phyloP scores from a whole-genome alignment of 1,140 invertebrate genomes.

The Hycleus cichorii region DNA sequence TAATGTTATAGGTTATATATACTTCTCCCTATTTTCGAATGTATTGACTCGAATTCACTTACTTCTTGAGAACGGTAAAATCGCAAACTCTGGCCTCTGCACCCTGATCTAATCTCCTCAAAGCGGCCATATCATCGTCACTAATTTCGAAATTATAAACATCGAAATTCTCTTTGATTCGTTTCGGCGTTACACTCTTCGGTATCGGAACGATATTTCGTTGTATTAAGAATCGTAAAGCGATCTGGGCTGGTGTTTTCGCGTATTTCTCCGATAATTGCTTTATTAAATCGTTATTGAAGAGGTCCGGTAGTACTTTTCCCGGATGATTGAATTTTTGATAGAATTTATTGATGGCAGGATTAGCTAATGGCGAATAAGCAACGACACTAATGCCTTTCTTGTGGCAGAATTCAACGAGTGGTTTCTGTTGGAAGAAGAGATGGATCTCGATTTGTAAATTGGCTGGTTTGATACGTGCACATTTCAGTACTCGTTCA shows the following conservation, averaged over 20 bases:
- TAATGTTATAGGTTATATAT: too few relatives aligned
- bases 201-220: slow-evolving; percentile 53
- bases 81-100: slow-evolving; percentile 1
- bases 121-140: slow-evolving; percentile 35
- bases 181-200: slow-evolving; percentile 49
- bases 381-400: slow-evolving; percentile 71
- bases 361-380: slow-evolving; percentile 74
- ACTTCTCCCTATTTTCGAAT: too few relatives aligned
- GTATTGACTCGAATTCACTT: not conserved
- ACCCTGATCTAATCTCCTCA: slow-evolving; percentile 30
- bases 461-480: slow-evolving; percentile 60
- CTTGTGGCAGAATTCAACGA: slow-evolving; percentile 63
- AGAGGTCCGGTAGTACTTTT: slow-evolving; percentile 51
- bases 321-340: slow-evolving; percentile 34
- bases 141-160: slow-evolving; percentile 42
- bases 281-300: slow-evolving; percentile 56
- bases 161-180: slow-evolving; percentile 52
- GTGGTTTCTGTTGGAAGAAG: slow-evolving; percentile 67
- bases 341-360: slow-evolving; percentile 48
- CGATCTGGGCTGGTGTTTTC: slow-evolving; percentile 55
- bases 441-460: slow-evolving; percentile 74
- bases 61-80: slow-evolving; percentile 3
- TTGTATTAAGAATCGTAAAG: slow-evolving; percentile 51
- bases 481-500: slow-evolving; percentile 51
- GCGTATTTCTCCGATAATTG: slow-evolving; percentile 54